These are phyloP conservation scores for Stenopsyche tienmushanensis DNA, from an alignment of 1,140 invertebrate species.

Conservation along the genomic window DNA sequence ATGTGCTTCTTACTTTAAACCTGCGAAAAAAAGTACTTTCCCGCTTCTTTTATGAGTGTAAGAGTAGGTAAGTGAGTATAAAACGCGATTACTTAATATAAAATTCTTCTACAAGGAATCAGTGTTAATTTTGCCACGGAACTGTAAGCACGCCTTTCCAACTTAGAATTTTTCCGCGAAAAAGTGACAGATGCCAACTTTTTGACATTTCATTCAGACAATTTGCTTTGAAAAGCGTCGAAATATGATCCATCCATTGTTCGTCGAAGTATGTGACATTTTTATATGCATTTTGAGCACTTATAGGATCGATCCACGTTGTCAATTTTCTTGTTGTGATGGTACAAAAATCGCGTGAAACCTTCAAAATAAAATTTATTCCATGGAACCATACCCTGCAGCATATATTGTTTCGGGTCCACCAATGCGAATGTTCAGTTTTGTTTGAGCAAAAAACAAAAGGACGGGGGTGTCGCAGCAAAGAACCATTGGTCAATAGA, in stretches of 20 bases:
- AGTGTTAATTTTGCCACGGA: constrained; percentile 32
- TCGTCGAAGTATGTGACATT: no score
- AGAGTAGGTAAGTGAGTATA: constrained; percentile 21
- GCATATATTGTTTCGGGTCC: no score
- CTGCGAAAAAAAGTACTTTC: constrained; percentile 28
- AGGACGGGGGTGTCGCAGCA: constrained; percentile 3
- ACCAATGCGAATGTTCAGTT: constrained; percentile 23
- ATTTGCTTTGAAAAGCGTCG: no score
- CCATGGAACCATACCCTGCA: no score
- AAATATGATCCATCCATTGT: no score
- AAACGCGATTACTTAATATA: constrained; percentile 36
- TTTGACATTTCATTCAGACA: background rate
- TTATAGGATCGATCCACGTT: background rate
- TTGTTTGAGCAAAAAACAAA: constrained; percentile 27
- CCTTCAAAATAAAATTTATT: no score
- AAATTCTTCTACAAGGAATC: constrained; percentile 35
- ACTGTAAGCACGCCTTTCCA: constrained; percentile 24
- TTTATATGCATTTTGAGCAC: background rate
- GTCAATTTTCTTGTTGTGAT: no score
- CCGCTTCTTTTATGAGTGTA: constrained; percentile 28
- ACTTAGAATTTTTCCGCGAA: background rate
- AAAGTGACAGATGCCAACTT: background rate
- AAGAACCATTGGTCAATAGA: constrained; percentile 40
- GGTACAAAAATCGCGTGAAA: no score
- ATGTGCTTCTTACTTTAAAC: constrained; percentile 24